Percentiles rank a stretch among this genome's conserved stretches.
Conservation (phyloP, 2,113 vertebrate genomes). For the Steatornis caripensis region DNA sequence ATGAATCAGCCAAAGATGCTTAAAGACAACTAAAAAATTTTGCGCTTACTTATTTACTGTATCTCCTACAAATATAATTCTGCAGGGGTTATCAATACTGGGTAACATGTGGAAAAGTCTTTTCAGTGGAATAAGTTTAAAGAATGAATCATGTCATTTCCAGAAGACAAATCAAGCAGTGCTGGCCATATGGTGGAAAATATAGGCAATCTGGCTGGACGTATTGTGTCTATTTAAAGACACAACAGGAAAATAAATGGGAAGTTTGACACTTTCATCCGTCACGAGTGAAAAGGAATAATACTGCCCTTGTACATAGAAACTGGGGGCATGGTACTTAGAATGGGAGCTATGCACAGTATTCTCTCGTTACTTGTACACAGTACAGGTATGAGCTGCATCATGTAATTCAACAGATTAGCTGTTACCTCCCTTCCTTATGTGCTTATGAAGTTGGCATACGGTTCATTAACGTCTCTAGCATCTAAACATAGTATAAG, state of each 20-base stretch:
- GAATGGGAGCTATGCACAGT: not conserved
- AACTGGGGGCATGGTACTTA: not conserved
- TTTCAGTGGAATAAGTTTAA: not conserved
- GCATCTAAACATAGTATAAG: not conserved
- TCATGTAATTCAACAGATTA: not conserved
- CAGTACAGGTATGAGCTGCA: not conserved
- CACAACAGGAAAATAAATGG: slow-evolving; percentile 10
- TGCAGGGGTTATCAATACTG: not conserved
- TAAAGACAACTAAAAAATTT: not conserved
- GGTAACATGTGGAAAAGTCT: not conserved
- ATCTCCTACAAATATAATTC: not conserved
- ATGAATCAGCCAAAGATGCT: not conserved
- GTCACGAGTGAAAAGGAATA: not conserved
- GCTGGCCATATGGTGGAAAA: slow-evolving; percentile 32
- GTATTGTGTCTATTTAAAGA: slow-evolving; percentile 41
- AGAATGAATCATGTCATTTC: slow-evolving; percentile 13
- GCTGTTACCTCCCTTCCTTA: not conserved
- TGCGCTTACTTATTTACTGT: not conserved
- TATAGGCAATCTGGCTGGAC: not conserved
- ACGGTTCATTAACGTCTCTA: not conserved
- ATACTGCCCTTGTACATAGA: not conserved
- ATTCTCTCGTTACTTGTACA: not conserved
- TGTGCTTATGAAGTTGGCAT: not conserved
- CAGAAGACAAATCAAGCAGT: not conserved
- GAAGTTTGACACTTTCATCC: slow-evolving; percentile 5